Evolutionary conservation across 1,140 invertebrate genomes (phyloP).

Genomic region (Lethrus apterus): DNA sequence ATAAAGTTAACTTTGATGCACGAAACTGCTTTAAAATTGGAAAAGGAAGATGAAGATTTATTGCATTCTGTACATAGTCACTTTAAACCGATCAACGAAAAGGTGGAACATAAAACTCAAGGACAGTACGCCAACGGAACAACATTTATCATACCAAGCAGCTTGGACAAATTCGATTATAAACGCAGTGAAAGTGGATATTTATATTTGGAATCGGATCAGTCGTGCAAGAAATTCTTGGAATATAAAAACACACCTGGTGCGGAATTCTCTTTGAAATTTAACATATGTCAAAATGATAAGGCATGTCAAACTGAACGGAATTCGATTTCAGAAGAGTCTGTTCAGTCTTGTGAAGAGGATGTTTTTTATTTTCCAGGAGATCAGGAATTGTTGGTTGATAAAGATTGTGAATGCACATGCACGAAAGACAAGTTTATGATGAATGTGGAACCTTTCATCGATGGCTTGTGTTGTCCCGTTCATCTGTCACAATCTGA

Average conservation of each 20-base stretch:
- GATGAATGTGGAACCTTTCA: neutral
- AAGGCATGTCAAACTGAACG: constrained; percentile 46
- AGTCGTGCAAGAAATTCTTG: constrained; percentile 39
- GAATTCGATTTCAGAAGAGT: constrained; percentile 14
- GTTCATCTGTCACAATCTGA: constrained; percentile 6
- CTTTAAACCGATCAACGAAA: constrained; percentile 65
- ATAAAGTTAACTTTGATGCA: constrained; percentile 12
- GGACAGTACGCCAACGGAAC: constrained; percentile 55
- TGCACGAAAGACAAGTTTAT: neutral
- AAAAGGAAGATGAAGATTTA: constrained; percentile 51
- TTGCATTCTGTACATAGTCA: constrained; percentile 64
- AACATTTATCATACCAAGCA: constrained; percentile 58
- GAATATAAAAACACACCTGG: constrained; percentile 43
- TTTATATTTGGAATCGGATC: constrained; percentile 41
- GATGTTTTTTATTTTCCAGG: constrained; percentile 23
- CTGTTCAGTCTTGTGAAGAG: constrained; percentile 8
- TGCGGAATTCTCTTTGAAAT: constrained; percentile 44
- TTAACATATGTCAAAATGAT: constrained; percentile 45
- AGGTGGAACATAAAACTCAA: constrained; percentile 39
- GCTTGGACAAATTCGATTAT: constrained; percentile 51
- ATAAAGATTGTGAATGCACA: constrained; percentile 2
- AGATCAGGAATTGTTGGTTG: constrained; percentile 15
- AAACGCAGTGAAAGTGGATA: constrained; percentile 44
- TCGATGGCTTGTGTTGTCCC: neutral
- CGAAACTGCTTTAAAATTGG: constrained; percentile 17